Base-by-base conservation (phyloP, 92 coral and sea anemone genomes). In the Porites cylindrica region DNA sequence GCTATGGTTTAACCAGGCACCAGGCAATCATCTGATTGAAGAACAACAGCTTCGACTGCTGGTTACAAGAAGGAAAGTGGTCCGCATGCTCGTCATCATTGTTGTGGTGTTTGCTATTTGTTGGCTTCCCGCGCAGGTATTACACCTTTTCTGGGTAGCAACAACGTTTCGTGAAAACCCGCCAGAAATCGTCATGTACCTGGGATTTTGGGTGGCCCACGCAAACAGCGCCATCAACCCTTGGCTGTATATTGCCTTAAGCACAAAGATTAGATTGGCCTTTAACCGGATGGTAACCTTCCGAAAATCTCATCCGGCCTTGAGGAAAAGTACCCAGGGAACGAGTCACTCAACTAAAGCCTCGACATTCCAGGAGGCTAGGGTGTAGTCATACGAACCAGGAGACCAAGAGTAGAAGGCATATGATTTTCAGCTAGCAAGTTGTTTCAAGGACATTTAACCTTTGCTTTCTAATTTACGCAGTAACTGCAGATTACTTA, bases 141-240 rank as follows among this genome's bases (percentile, higher is more conserved):
- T 6, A 2, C 63, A 52, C 16, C 14, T 74, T 0, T 14, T 14
- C 17, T 14, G 47, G 50, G 76, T 3, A 10, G 19, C 11, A 3
- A 17, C 29, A 19, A 6, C 17, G 1, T 73, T 21, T 54, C 51
- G 53, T 1, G 43, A 8, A 10, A 5, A n/a, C 14, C 13, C 2
- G 21, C 79, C 61, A 13, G 0, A 0, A n/a, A 16, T 51, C 10
- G 79, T 53, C 10, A 1, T 13, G 50, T 6, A 20, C 11, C n/a
- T 21, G 10, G 51, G 78, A 20, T 53, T 19, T 18, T 75, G 62
- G 79, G 11, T 75, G 7, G 79, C 43, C 43, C 8, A 51, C 24
- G 63, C 63, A 21, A 75, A 75, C 79, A 75, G 79, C 38, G 79
- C 79, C 65, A 75, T 75, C 51, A 75, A 75, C 43, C 66, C 79